Base-by-base conservation (phyloP, 2,888 invertebrate species). In the Synanthedon vespiformis region DNA sequence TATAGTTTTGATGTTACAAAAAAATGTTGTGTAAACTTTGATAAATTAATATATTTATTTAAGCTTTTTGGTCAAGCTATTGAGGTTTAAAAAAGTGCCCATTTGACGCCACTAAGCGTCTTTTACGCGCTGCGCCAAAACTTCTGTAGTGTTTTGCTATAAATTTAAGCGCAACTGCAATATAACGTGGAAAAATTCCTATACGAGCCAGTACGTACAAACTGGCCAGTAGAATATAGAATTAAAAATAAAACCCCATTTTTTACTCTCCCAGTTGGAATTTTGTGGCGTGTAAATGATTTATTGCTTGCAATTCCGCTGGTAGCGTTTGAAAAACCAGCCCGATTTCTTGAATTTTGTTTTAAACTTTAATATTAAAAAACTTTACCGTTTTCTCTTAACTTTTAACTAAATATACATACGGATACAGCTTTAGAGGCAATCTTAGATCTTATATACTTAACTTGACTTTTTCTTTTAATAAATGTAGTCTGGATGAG, bases 351-450 rank as follows among this genome's bases (percentile, higher is more conserved):
- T 34, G n/a, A 59, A 56, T 52, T 54, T 47, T 50, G 52, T 61
- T 59, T 56, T 62, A 61, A 71, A 71, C 62, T 71, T 68, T 57
- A 63, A 67, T 68, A 72, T 72, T 70, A 68, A 72, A 70, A 70
- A 73, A 73, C 64, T 73, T 65, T 65, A 47, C 40, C 54, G 34
- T 34, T 34, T 34, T 34, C 34, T 34, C 2, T 34, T 34, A 34
- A 34, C 34, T 34, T 34, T 10, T 34, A 34, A 34, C 8, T 34
- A 34, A 34, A 34, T 34, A 34, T 34, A 34, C 34, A 34, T 34
- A 34, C 10, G 10, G 34, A 10, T 1, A 34, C 34, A 2, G 6
- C 10, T 10, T 34, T 8, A 34, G 34, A 34, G 3, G 22, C 22
- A 22, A 22, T 4, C 22, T 22, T 22, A 22, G 22, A 22, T 22